Conservation (phyloP, 1,140 invertebrate species). For the Drosophila nannoptera region DNA sequence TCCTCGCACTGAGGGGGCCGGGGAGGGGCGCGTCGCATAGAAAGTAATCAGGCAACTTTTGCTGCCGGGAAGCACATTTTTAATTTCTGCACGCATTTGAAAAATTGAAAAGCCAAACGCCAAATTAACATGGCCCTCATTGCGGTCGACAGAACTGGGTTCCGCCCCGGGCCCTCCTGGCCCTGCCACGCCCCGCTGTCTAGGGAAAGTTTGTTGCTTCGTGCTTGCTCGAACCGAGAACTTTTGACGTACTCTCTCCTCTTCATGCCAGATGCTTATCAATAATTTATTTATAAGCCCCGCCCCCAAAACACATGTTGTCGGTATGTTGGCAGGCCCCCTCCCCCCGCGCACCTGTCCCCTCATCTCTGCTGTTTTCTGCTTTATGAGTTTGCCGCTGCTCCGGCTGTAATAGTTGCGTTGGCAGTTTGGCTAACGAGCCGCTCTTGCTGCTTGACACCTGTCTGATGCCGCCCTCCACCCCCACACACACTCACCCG, state of each 20-base stretch:
- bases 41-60: conserved; percentile 50
- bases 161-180: background rate
- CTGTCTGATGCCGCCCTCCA: conserved; percentile 31
- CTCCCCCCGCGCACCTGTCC: conserved; percentile 1
- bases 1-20: background rate
- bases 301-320: conserved; percentile 77
- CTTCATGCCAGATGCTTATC: conserved; percentile 74
- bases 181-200: background rate
- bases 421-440: conserved; percentile 69
- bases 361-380: conserved; percentile 32
- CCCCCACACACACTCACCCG: conserved; percentile 6
- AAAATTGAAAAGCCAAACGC: conserved; percentile 62
- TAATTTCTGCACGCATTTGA: conserved; percentile 63
- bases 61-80: conserved; percentile 42
- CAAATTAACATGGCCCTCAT: conserved; percentile 8
- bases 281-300: conserved; percentile 78
- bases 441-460: conserved; percentile 50
- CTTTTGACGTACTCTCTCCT: conserved; percentile 76
- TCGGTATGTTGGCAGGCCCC: conserved; percentile 58
- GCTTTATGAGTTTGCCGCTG: conserved; percentile 49
- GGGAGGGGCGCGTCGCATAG: conserved; percentile 36
- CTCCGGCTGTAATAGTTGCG: conserved; percentile 60
- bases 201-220: conserved; percentile 38
- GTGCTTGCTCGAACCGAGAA: conserved; percentile 72
- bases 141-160: conserved; percentile 11